Evolutionary conservation across 2,888 invertebrate species (phyloP).

Genomic region (Acrobasis suavella): DNA sequence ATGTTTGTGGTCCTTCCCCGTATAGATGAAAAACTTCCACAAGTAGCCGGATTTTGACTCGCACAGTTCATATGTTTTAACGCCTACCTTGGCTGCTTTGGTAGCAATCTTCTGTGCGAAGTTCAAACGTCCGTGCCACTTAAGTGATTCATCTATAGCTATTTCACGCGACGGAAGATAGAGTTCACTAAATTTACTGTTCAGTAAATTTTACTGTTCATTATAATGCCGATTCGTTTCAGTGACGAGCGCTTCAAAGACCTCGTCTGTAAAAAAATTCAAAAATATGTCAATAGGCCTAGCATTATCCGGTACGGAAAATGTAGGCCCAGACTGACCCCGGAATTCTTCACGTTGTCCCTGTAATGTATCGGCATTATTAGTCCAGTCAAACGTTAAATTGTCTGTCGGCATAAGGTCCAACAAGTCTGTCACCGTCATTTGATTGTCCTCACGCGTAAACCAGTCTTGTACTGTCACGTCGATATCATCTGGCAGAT

Average conservation of each 20-base stretch:
- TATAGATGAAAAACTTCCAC: conserved; percentile 8
- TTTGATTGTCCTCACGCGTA: not conserved
- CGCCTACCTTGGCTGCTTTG: conserved; percentile 1
- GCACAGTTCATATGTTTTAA: conserved; percentile 1
- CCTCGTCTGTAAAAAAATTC: no score
- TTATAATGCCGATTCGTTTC: conserved; percentile 2
- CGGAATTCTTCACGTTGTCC: conserved; percentile 1
- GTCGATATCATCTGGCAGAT: conserved; percentile 3
- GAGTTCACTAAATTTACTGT: not conserved
- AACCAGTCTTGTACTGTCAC: no score
- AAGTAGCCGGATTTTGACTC: not conserved
- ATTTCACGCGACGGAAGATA: not conserved
- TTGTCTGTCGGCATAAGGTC: not conserved
- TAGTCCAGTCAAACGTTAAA: conserved; percentile 3
- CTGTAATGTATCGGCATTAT: conserved; percentile 5
- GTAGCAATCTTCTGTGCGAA: conserved; percentile 9
- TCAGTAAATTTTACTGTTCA: no score
- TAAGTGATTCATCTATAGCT: not conserved
- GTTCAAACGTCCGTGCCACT: not conserved
- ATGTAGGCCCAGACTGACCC: conserved; percentile 1
- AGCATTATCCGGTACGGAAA: conserved; percentile 1
- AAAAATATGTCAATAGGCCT: not conserved
- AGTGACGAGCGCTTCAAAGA: not conserved
- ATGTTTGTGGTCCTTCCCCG: not conserved
- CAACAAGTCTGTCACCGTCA: no score